phyloP scores from a whole-genome alignment of 1,140 invertebrate species.

The Ceratina japonica region DNA sequence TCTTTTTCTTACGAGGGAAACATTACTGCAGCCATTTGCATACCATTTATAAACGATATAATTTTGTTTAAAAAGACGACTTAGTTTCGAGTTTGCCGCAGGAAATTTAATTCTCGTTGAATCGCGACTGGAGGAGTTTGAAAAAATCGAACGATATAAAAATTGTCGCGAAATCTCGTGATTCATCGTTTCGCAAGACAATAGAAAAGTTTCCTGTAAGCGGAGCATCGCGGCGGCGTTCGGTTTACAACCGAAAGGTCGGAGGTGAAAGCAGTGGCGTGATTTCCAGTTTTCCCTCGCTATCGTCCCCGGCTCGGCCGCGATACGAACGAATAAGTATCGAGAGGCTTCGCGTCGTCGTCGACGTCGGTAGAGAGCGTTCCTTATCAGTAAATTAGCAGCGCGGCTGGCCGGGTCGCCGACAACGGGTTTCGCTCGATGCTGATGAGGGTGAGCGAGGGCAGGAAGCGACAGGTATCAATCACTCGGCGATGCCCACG shows the following conservation, averaged over 20 bases:
- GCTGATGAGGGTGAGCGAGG: conserved; percentile 70
- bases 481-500: conserved; percentile 60
- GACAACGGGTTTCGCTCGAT: conserved; percentile 57
- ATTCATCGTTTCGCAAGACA: conserved; percentile 13
- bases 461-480: conserved; percentile 69
- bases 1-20: background rate
- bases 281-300: conserved; percentile 62
- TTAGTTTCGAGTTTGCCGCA: too few species aligned
- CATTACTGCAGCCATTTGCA: background rate
- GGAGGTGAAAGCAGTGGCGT: background rate
- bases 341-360: conserved; percentile 19
- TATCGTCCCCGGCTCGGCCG: conserved; percentile 38
- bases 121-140: too few species aligned
- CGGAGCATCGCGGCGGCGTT: conserved; percentile 43
- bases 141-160: too few species aligned
- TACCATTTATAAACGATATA: too few species aligned
- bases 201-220: conserved; percentile 12
- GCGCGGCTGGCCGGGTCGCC: conserved; percentile 55
- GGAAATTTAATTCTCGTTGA: too few species aligned
- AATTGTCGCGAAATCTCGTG: too few species aligned
- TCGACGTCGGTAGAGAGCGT: conserved; percentile 62
- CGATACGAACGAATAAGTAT: conserved; percentile 76
- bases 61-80: too few species aligned
- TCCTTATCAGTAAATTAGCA: conserved; percentile 77
- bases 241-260: conserved; percentile 20